Evolutionary conservation across 2,113 vertebrate species (phyloP), one percentile per base, ranked within the genome.

Genomic region (Panthera leo): DNA sequence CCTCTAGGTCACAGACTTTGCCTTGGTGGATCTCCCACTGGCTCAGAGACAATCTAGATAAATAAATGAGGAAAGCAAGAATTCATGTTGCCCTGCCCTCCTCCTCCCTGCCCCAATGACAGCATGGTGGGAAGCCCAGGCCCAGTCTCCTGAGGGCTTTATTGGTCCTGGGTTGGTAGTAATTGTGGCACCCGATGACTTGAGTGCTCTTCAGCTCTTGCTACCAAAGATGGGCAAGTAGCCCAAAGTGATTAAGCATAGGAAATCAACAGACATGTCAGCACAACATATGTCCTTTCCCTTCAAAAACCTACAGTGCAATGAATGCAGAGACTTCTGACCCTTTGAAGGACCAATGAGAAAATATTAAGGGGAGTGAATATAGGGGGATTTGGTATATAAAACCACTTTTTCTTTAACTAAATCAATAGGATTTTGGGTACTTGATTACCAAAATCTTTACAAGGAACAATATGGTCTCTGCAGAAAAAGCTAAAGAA

Each of bases 391-490:
- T 75, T 25, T 92, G 29, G 27, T 45, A 29, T 16, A 58, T 55
- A 93, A 92, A 90, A 36, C 34, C 1, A 3, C 18, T 70, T 96
- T 85, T 91, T 90, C 39, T 88, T 96, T 91, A 76, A 84, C 36
- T 10, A 94, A 71, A 87, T 92, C 86, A 94, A 53, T 42, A 34
- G 15, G 90, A 84, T 92, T 94, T 63, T 21, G 31, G 78, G 51
- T 83, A 86, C 67, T 65, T 45, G 45, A 88, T 89, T 85, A n/a
- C 88, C 68, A 97, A 95, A 94, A 93, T 70, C 84, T 87, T 87
- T 92, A 89, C 16, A 39, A 14, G 25, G 84, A 96, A 95, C 87
- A 88, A 9, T 78, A 71, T 71, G 68, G 94, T 96, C 96, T 95
- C 75, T 96, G 85, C 19, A 93, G 84, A 82, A 89, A 97, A 97